phyloP scores from a whole-genome alignment of 2,113 vertebrate genomes.

The Tachuris rubrigastra region DNA sequence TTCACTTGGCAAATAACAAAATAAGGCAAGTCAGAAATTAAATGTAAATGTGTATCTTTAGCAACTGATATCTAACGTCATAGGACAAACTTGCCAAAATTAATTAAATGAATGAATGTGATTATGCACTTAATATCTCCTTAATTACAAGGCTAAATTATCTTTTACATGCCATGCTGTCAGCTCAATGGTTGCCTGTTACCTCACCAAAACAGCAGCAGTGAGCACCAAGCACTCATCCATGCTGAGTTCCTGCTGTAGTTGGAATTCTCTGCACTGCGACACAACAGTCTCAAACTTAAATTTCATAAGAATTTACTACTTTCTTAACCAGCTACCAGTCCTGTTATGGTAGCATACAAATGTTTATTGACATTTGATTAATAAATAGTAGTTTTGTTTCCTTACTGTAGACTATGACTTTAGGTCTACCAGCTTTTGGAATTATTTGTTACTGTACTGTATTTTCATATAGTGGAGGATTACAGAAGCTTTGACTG shows the following conservation, averaged over 20 bases:
- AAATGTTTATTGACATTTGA: neutral
- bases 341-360: fast-evolving
- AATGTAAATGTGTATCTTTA: slow-evolving; percentile 52
- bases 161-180: neutral
- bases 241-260: neutral
- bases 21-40: slow-evolving; percentile 50
- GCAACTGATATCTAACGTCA: slow-evolving; percentile 28
- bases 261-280: neutral
- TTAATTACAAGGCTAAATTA: slow-evolving; percentile 49
- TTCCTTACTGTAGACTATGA: neutral
- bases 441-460: neutral
- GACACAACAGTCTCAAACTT: neutral
- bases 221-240: neutral
- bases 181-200: neutral
- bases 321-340: neutral
- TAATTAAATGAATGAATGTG: slow-evolving; percentile 49
- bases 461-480: neutral
- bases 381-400: neutral
- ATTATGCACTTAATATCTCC: slow-evolving; percentile 52
- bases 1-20: slow-evolving; percentile 1
- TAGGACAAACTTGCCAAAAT: slow-evolving; percentile 42
- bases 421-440: neutral
- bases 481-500: neutral
- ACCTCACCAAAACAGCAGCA: neutral
- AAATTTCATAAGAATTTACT: neutral